These are phyloP conservation scores for Ephialtes manifestator DNA, from an alignment of 2,888 invertebrate genomes.

Conservation along the genomic window DNA sequence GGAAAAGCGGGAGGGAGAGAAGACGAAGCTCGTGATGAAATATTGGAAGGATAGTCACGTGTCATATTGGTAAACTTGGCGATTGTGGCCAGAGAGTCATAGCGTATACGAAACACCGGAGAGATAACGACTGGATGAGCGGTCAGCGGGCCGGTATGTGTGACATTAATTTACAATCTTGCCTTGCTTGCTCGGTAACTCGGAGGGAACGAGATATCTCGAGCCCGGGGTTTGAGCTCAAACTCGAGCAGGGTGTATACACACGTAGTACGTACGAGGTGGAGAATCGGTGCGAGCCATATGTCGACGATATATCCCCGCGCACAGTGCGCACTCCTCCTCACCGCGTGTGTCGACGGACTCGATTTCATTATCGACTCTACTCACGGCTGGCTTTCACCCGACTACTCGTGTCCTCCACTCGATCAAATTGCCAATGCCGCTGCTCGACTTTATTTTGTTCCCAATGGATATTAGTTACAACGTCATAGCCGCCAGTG, in stretches of 20 bases:
- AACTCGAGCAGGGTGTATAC: conserved; percentile 22
- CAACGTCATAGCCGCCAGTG: conserved; percentile 5
- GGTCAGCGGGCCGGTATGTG: conserved; percentile 55
- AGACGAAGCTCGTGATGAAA: conserved; percentile 55
- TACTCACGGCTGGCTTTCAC: conserved; percentile 64
- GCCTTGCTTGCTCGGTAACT: conserved; percentile 35
- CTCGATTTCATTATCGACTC: conserved; percentile 74
- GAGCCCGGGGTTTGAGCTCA: conserved; percentile 18
- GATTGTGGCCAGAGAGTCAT: conserved; percentile 25
- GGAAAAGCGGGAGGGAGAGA: conserved; percentile 48
- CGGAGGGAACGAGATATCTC: conserved; percentile 57
- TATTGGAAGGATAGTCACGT: conserved; percentile 73
- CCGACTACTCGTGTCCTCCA: conserved; percentile 67
- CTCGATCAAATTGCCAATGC: conserved; percentile 68
- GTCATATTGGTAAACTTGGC: conserved; percentile 80
- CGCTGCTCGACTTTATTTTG: conserved; percentile 64
- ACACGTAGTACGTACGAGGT: neutral
- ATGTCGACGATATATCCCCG: conserved; percentile 66
- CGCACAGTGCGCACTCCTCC: conserved; percentile 36
- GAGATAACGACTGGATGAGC: conserved; percentile 70
- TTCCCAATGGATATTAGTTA: conserved; percentile 55
- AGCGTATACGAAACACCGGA: conserved; percentile 57
- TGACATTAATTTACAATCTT: conserved; percentile 81
- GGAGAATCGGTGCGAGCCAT: conserved; percentile 59
- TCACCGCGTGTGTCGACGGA: conserved; percentile 64